These are phyloP conservation scores for Hypena proboscidalis DNA, from an alignment of 2,888 invertebrate genomes.

Conservation along the genomic window DNA sequence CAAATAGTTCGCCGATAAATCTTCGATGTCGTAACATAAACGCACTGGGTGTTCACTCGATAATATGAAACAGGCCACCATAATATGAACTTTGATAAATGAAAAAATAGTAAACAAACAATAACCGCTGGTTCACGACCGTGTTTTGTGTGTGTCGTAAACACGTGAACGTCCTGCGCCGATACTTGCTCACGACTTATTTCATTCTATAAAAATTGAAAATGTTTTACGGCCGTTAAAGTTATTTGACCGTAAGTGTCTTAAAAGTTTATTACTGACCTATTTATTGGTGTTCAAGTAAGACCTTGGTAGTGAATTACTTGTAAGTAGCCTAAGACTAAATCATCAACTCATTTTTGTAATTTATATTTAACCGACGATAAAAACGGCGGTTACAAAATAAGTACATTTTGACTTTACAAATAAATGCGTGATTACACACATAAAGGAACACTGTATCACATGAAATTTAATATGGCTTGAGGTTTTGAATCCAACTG, in stretches of 20 bases:
- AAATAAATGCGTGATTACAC: too few species aligned
- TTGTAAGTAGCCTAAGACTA: too few species aligned
- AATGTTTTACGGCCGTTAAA: conserved; percentile 15
- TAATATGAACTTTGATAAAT: conserved; percentile 37
- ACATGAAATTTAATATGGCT: too few species aligned
- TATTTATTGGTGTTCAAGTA: too few species aligned
- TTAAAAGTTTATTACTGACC: too few species aligned
- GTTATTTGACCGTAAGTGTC: conserved; percentile 17
- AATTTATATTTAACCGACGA: too few species aligned
- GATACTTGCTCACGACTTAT: conserved; percentile 18
- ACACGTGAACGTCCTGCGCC: conserved; percentile 28
- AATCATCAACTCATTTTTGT: too few species aligned
- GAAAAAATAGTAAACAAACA: conserved; percentile 35
- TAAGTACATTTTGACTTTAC: too few species aligned
- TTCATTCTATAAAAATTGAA: conserved; percentile 22
- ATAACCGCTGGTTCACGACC: conserved; percentile 25
- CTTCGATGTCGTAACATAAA: conserved; percentile 32
- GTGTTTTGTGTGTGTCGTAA: conserved; percentile 22
- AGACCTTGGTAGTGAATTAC: too few species aligned
- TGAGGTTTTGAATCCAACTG: too few species aligned
- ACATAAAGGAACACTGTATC: too few species aligned
- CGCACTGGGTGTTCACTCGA: conserved; percentile 35
- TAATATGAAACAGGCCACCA: conserved; percentile 35
- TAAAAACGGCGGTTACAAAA: too few species aligned
- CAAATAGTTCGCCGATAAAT: conserved; percentile 34